Evolutionary conservation across 2,113 vertebrate species (phyloP).

Genomic region (Vidua chalybeata): DNA sequence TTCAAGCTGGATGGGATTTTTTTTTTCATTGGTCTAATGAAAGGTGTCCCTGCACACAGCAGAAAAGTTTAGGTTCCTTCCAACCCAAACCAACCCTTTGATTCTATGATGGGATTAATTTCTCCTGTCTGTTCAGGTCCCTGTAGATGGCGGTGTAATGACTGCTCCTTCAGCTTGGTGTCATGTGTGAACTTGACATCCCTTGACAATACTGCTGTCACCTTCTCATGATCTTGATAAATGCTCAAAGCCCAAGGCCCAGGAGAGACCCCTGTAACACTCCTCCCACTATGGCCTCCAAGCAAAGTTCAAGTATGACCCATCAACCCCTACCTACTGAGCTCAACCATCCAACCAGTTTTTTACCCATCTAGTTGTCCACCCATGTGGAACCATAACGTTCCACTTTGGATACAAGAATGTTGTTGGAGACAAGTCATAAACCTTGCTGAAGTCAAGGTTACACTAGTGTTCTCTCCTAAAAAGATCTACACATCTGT

Average conservation of each 20-base stretch:
- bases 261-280: neutral
- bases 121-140: neutral
- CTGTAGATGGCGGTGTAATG: neutral
- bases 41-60: neutral
- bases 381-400: fast-evolving
- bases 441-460: neutral
- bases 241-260: neutral
- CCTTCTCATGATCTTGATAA: neutral
- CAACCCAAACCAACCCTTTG: neutral
- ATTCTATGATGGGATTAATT: neutral
- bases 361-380: neutral
- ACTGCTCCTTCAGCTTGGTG: neutral
- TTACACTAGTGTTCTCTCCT: neutral
- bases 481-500: neutral
- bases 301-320: neutral
- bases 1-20: neutral
- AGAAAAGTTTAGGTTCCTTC: neutral
- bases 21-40: neutral
- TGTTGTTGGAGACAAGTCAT: neutral
- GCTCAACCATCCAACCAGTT: neutral
- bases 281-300: neutral
- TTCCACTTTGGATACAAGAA: neutral
- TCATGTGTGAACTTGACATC: neutral
- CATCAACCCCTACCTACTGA: neutral
- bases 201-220: neutral